A percentile compares a stretch with the other conserved stretches of the same genome.
Conservation (phyloP, 1,140 invertebrate species). For the Zaprionus africanus region DNA sequence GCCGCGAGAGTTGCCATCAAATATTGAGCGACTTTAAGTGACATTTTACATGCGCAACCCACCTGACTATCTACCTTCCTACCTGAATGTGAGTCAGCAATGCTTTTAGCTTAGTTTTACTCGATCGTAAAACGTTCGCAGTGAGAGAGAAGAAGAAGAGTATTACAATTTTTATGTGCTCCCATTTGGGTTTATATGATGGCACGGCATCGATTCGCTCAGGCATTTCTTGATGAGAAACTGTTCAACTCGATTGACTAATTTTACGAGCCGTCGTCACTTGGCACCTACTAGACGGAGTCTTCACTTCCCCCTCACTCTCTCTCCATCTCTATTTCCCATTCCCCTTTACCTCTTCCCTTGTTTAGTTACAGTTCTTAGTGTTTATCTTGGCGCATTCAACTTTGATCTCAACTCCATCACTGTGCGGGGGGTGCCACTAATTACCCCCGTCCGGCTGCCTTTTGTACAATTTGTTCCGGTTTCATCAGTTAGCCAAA, state of each 20-base stretch:
- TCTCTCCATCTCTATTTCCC: background rate
- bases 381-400: conserved; percentile 40
- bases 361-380: conserved; percentile 46
- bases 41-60: conserved; percentile 70
- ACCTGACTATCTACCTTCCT: conserved; percentile 1
- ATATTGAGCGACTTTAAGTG: conserved; percentile 76
- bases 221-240: conserved; percentile 25
- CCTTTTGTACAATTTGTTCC: conserved; percentile 53
- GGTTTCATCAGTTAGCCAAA: conserved; percentile 23
- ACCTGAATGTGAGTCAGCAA: conserved; percentile 37
- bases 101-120: conserved; percentile 47
- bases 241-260: conserved; percentile 32
- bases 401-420: conserved; percentile 44
- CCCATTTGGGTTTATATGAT: conserved; percentile 13
- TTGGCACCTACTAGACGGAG: conserved; percentile 19
- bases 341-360: background rate
- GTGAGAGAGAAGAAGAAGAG: background rate
- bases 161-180: conserved; percentile 40
- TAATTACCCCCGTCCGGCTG: conserved; percentile 23
- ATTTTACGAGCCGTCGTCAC: conserved; percentile 35
- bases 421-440: conserved; percentile 22
- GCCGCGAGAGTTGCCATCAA: conserved; percentile 57
- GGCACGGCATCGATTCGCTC: conserved; percentile 37
- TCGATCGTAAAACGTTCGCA: conserved; percentile 36
- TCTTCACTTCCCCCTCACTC: background rate